Base-by-base conservation (phyloP, 2,113 vertebrate species). In the Coreoperca whiteheadi region DNA sequence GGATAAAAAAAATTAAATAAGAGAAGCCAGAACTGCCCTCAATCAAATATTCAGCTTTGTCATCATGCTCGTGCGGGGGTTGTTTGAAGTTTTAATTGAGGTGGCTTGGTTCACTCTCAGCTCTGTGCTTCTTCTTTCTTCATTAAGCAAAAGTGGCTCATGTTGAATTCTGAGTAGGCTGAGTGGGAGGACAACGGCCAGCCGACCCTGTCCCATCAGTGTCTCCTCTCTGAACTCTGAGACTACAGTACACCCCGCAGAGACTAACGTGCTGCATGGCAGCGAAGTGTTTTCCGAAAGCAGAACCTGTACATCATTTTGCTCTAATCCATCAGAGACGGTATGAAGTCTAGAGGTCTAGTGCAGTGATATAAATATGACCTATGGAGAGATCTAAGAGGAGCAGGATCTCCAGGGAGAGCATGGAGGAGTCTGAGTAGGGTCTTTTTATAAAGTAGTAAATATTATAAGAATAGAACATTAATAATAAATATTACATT, bases 61-160 rank as follows among this genome's bases (percentile, higher is more conserved):
- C 80, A 2, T 86, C 84, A 60, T 39, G 81, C 79, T 74, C 39
- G 15, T 59, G 71, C 57, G 20, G 2, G 34, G 53, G 15, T 18
- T 69, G 84, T 94, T 94, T 94, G 86, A 94, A 89, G 87, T 91
- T 94, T 92, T 95, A 93, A 95, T 94, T 89, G 92, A 90, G 92
- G 91, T 92, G 89, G 65, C 72, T 50, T 28, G 83, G 91, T 93
- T 94, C 88, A 90, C 75, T 73, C 72, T 81, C 51, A 69, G 78
- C 51, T 63, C 74, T 65, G 30, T 12, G 76, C 73, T 64, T 65
- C 66, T 61, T 81, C 82, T 72, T 74, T 77, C 76, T 79, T 90
- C 79, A 93, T 93, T 88, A 93, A 73, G 70, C 63, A 11, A 69
- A 74, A 81, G 34, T 21, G 53, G 90, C 79, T 92, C 81, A 76